These are phyloP conservation scores for Dinocampus coccinellae DNA, from an alignment of 2,888 invertebrate species.

Conservation along the genomic window DNA sequence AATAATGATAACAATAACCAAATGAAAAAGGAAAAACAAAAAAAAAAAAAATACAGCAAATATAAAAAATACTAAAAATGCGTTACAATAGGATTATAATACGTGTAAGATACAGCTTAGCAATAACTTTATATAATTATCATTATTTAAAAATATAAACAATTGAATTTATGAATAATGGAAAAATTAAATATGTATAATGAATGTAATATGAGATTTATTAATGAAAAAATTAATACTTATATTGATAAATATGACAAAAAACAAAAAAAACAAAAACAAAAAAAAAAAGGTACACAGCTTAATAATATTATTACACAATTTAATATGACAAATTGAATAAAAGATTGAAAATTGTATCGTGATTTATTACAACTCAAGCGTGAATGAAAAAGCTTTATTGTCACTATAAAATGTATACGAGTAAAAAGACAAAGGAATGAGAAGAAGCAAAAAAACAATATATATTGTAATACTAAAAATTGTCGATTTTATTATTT, in stretches of 20 bases:
- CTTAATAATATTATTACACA: conserved; percentile 43
- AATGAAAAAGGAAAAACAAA: too few relatives aligned
- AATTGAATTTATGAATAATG: conserved; percentile 36
- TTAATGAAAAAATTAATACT: conserved; percentile 40
- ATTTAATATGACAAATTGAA: too few relatives aligned
- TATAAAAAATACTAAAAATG: conserved; percentile 18
- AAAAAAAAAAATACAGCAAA: too few relatives aligned
- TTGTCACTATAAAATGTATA: conserved; percentile 36
- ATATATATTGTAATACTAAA: background rate
- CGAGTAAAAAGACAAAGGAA: background rate
- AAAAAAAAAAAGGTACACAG: conserved; percentile 30
- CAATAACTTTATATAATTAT: conserved; percentile 40
- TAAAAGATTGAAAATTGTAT: conserved; percentile 48
- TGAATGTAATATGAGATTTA: too few relatives aligned
- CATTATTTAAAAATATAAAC: conserved; percentile 43
- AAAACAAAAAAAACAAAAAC: conserved; percentile 14
- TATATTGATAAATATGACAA: conserved; percentile 26
- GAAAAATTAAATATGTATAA: conserved; percentile 25
- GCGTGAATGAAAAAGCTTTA: conserved; percentile 52
- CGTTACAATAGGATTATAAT: conserved; percentile 43
- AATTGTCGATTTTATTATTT: background rate
- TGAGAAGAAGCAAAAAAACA: background rate
- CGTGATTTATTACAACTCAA: conserved; percentile 47
- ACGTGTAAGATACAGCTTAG: conserved; percentile 44
- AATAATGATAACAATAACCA: conserved; percentile 13